phyloP scores from a whole-genome alignment of 1,140 invertebrate genomes.

The Drosophila lacteicornis region DNA sequence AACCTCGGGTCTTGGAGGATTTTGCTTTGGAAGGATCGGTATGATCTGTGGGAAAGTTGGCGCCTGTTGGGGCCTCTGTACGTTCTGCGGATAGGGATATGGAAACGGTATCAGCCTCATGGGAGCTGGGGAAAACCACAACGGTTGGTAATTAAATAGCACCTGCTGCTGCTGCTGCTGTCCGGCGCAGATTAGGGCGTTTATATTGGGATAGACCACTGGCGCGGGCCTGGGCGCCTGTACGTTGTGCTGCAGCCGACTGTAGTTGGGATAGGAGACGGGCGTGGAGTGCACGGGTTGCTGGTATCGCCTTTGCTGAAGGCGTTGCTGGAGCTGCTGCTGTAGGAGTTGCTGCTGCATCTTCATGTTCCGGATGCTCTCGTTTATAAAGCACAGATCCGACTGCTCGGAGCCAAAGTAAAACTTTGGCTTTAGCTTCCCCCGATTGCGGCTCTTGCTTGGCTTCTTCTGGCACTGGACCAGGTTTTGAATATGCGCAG shows the following conservation, averaged over 20 bases:
- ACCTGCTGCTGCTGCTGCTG: constrained; percentile 21
- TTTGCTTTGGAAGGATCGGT: not conserved
- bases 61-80: not conserved
- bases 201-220: constrained; percentile 6
- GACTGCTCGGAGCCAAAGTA: constrained; percentile 23
- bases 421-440: constrained; percentile 1
- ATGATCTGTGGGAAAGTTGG: not conserved
- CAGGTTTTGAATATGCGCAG: constrained; percentile 64
- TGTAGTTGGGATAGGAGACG: constrained; percentile 23
- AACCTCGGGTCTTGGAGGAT: too few relatives aligned
- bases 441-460: not conserved
- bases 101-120: constrained; percentile 4
- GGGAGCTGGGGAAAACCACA: not conserved
- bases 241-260: not conserved
- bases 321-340: not conserved
- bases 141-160: not conserved
- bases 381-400: constrained; percentile 48
- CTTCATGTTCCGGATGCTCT: not conserved
- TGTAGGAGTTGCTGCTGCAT: not conserved
- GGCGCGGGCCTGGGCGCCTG: not conserved
- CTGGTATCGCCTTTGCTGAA: not conserved
- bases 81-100: constrained; percentile 21
- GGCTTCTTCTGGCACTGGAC: constrained; percentile 55
- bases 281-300: not conserved
- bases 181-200: constrained; percentile 5